phyloP scores from a whole-genome alignment of 92 coral and sea anemone genomes.

The Diadumene lineata region DNA sequence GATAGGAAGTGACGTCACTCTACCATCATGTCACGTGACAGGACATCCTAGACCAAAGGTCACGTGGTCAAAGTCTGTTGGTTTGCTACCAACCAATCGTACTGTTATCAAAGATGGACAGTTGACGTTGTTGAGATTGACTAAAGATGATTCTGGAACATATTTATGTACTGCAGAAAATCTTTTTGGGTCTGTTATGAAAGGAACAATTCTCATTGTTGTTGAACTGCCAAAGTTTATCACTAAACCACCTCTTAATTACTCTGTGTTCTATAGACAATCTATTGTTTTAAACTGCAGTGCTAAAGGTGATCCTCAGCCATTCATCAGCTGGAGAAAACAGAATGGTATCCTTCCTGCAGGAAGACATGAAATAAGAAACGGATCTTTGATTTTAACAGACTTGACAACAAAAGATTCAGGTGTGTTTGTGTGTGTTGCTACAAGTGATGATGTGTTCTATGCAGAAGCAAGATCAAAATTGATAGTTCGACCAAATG shows the following conservation, averaged over 20 bases:
- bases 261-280: background rate
- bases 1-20: conserved; percentile 21
- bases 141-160: conserved; percentile 17
- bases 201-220: conserved; percentile 3
- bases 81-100: conserved; percentile 9
- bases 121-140: background rate
- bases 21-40: conserved; percentile 35
- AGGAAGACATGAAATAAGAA: conserved; percentile 20
- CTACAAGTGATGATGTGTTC: conserved; percentile 27
- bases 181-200: conserved; percentile 7
- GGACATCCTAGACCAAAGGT: conserved; percentile 41
- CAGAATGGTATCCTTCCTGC: conserved; percentile 29
- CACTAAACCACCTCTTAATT: background rate
- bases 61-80: conserved; percentile 31
- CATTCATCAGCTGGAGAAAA: conserved; percentile 44
- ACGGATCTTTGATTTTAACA: conserved; percentile 11
- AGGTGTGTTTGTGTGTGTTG: conserved; percentile 31
- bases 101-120: background rate
- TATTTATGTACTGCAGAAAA: conserved; percentile 23
- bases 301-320: conserved; percentile 27
- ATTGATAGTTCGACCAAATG: background rate
- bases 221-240: background rate
- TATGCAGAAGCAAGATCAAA: background rate
- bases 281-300: conserved; percentile 34
- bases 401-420: background rate